These are phyloP conservation scores for Hybognathus amarus DNA, from an alignment of 2,797 vertebrate species.

Conservation along the genomic window DNA sequence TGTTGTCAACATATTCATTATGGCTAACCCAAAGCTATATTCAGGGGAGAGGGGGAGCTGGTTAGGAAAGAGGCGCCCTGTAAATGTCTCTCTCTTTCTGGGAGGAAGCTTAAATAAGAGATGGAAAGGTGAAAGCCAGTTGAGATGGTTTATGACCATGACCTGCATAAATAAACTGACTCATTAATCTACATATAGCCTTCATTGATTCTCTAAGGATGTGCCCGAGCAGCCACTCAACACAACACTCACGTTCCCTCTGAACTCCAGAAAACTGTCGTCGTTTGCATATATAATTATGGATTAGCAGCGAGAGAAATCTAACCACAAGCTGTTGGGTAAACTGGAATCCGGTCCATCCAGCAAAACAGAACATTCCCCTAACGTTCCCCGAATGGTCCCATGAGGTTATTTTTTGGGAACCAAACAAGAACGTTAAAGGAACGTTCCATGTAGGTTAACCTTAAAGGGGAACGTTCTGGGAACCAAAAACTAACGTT, in stretches of 20 bases:
- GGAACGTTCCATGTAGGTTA: too few species aligned
- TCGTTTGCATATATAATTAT: constrained; percentile 18
- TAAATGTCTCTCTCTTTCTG: constrained; percentile 77
- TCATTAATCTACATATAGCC: constrained; percentile 60
- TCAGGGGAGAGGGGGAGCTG: constrained; percentile 34
- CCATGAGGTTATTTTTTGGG: too few species aligned
- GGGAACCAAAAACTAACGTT: too few species aligned
- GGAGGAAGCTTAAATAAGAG: constrained; percentile 64
- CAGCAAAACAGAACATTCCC: too few species aligned
- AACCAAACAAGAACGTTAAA: too few species aligned
- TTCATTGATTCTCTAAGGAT: constrained; percentile 37
- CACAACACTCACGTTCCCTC: constrained; percentile 8
- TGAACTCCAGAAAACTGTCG: constrained; percentile 4
- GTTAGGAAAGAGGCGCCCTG: constrained; percentile 62
- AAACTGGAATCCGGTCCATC: constrained; percentile 2
- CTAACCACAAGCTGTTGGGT: neutral
- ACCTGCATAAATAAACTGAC: constrained; percentile 54
- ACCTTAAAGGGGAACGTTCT: too few species aligned
- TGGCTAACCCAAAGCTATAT: constrained; percentile 53
- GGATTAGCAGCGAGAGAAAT: neutral
- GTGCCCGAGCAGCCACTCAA: constrained; percentile 13
- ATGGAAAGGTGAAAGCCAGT: constrained; percentile 60
- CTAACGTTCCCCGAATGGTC: too few species aligned
- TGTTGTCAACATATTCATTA: constrained; percentile 64
- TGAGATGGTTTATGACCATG: constrained; percentile 70